Base-by-base conservation (phyloP, 2,113 vertebrate genomes). In the Gila orcuttii region DNA sequence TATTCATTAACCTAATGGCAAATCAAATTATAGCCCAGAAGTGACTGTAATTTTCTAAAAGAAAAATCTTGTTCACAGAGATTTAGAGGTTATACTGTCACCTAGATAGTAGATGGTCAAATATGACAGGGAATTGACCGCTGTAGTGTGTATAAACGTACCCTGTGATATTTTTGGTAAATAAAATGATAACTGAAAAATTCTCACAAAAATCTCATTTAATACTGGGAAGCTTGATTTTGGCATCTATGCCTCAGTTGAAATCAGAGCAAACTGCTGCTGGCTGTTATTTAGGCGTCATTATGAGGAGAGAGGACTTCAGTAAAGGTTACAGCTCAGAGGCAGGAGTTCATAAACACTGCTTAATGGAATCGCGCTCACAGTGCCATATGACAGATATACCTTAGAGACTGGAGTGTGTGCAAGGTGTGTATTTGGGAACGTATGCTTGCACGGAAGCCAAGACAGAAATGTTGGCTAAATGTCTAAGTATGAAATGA, bases 321-420 rank as follows among this genome's bases (percentile, higher is more conserved):
- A 66, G 81, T 71, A 73, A 83, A 83, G 82, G 82, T 83, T 83
- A 71, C 68, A 73, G 66, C 66, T 83, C 50, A 69, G 62, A 82
- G 64, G 62, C 62, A 69, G 80, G 31, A 82, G 80, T 82, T 82
- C 80, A 82, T 82, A 82, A 82, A 82, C 80, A 82, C 68, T 73
- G 82, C 50, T 83, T 83, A 83, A 83, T 73, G 82, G 68, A 74
- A 83, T 21, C 33, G 33, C 66, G 23, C 50, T 57, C 82, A 25
- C 11, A 11, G 13, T 25, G 66, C 66, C 42, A 42, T 73, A 68
- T 73, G 66, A 83, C 47, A 45, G 68, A 83, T 83, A n/a, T 13
- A 73, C 68, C 81, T 73, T 52, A 33, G 45, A 82, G 81, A 71
- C 68, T 2, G 31, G 50, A 73, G 82, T 59, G 81, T 36, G 78